Evolutionary conservation across 2,797 vertebrate species (phyloP), one percentile per base, ranked within the genome.

Genomic region (Pteronotus mesoamericanus): DNA sequence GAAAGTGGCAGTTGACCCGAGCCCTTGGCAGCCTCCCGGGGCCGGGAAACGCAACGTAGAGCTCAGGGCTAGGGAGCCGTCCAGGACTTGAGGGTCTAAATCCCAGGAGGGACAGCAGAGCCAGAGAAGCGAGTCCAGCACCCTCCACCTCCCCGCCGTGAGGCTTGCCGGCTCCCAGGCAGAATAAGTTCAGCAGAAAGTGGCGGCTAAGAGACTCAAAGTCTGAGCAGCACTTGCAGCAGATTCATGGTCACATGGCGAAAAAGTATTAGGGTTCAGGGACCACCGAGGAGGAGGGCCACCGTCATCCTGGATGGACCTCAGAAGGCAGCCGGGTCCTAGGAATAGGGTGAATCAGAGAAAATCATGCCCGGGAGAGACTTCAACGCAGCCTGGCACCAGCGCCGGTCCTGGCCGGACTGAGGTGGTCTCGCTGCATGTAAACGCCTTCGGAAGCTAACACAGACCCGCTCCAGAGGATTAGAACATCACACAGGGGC

Each of bases 51-150:
- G 9, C 24, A 8, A 44, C 16, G 0, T 2, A 21, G 87, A 3
- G 9, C 1, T 8, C 1, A 26, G 37, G 78, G 19, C 61, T 42
- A 1, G 11, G 10, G 1, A n/a, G 42, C 18, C 14, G 2, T 21
- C 15, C 6, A 1, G 24, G 48, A 21, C 21, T 6, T 1, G 42
- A 59, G 3, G 16, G 32, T 46, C n/a, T 77, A 29, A 39, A 32
- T 24, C 64, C 91, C 46, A 46, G 83, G 61, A 66, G 34, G 18
- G 18, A 1, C 37, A 37, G 71, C 26, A 11, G 24, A 66, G 19
- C 24, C 14, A 0, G 26, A 7, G 26, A 32, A 1, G 0, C 1
- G 42, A 34, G 7, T 5, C 51, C 48, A 9, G 0, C 5, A 5
- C 16, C 7, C 6, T 32, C 39, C 3, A 0, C 2, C 66, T 37